A percentile compares a stretch with the other conserved stretches of the same genome.
Conservation (phyloP, 2,797 vertebrate genomes). For the Podarcis siculus region DNA sequence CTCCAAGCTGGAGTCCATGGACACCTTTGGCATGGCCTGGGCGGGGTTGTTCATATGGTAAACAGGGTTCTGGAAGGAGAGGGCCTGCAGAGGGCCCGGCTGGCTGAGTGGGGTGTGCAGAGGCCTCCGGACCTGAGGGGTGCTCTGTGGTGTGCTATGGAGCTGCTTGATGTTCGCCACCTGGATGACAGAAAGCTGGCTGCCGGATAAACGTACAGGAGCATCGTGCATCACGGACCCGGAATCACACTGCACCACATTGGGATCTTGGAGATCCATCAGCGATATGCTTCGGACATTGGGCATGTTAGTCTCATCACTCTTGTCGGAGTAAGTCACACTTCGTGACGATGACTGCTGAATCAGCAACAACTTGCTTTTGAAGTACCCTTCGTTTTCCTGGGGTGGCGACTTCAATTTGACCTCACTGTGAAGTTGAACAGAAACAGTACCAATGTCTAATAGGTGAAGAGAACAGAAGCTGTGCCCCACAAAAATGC, state of each 20-base stretch:
- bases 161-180: conserved; percentile 79
- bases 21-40: conserved; percentile 76
- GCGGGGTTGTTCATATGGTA: conserved; percentile 90
- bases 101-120: conserved; percentile 86
- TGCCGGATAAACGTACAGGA: conserved; percentile 83
- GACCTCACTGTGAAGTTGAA: conserved; percentile 80
- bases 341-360: conserved; percentile 87
- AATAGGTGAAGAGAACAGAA: conserved; percentile 26
- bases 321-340: conserved; percentile 85
- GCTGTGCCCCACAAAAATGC: conserved; percentile 49
- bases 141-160: conserved; percentile 88
- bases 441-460: conserved; percentile 55
- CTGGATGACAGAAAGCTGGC: conserved; percentile 87
- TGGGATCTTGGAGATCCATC: conserved; percentile 92
- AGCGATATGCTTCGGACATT: conserved; percentile 92
- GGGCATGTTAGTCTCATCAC: conserved; percentile 82
- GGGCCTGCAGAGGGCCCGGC: conserved; percentile 88
- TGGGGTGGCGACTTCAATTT: conserved; percentile 84
- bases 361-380: conserved; percentile 82
- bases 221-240: conserved; percentile 79
- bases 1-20: conserved; percentile 90
- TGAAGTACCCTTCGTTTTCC: conserved; percentile 82
- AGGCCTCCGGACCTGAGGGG: conserved; percentile 89
- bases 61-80: conserved; percentile 95
- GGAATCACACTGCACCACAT: conserved; percentile 67